phyloP scores from a whole-genome alignment of 2,113 vertebrate genomes.

The Myiopsitta monachus region DNA sequence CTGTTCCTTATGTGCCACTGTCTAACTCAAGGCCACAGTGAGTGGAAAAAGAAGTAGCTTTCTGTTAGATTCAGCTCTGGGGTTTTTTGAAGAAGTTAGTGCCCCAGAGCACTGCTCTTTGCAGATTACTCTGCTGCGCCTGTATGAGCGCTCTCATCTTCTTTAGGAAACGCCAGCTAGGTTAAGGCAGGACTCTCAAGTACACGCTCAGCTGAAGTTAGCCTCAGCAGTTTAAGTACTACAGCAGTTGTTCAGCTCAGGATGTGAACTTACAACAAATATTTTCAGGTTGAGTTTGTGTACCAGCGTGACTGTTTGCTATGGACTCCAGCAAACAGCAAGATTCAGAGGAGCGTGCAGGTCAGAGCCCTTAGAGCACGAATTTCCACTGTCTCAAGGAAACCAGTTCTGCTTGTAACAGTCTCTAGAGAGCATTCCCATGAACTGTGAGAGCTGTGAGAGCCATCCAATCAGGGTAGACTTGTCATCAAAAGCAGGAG shows the following conservation, averaged over 20 bases:
- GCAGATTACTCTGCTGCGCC: not conserved
- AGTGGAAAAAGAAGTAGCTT: not conserved
- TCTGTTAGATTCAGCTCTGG: not conserved
- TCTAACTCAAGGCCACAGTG: not conserved
- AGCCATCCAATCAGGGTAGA: not conserved
- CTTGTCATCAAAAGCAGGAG: not conserved
- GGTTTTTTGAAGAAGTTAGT: accelerated
- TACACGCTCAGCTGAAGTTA: not conserved
- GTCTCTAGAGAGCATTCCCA: not conserved
- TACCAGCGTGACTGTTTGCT: not conserved
- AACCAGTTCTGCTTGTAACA: not conserved
- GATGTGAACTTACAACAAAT: not conserved
- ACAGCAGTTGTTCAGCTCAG: not conserved
- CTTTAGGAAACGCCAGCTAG: not conserved
- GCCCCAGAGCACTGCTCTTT: not conserved
- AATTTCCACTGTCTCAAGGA: not conserved
- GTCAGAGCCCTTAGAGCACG: not conserved
- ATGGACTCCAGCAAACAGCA: not conserved
- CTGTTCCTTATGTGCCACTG: accelerated
- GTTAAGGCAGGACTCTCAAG: not conserved
- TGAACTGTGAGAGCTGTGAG: not conserved
- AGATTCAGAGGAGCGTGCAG: accelerated
- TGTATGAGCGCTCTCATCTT: accelerated
- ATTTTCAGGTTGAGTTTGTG: not conserved
- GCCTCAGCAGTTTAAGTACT: not conserved